Base-by-base conservation (phyloP, 2,113 vertebrate genomes). In the Cynopterus brachyotis region DNA sequence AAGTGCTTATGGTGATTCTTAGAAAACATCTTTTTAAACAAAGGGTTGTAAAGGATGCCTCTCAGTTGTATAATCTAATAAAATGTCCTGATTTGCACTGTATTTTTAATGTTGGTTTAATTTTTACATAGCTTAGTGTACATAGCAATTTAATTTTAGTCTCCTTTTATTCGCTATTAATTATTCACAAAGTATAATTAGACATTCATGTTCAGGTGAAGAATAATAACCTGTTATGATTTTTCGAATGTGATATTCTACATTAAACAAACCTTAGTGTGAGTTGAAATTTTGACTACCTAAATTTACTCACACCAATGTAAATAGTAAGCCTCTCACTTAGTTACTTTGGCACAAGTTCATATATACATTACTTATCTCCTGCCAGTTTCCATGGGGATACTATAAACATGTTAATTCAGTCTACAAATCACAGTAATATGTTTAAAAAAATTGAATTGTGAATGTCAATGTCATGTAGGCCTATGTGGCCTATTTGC, bases 331-430 rank as follows among this genome's bases (percentile, higher is more conserved):
- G 28, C 42, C 76, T 88, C 76, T 82, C 13, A 69, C 45, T 82
- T 47, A 79, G 70, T 88, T 92, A 87, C 15, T 24, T 32, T 93
- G 76, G 64, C 30, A 83, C 35, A 78, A 91, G 42, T 2, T 89
- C 76, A 82, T 73, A 47, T 30, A 64, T 82, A 92, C 32, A 94
- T 96, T 72, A 89, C 66, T 89, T 91, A 66, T 78, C 81, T 94
- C 72, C 60, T 95, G 67, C 78, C 89, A 86, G 50, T 97, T 96
- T 96, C 91, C 94, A 91, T 69, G 87, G 78, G 96, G 89, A 96
- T 90, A 79, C 89, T 79, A 97, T 97, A 97, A 97, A 97, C 97
- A 94, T 97, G 96, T 93, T 97, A 98, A 97, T 96, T 94, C 67
- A 82, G 85, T 73, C 93, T 91, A 94, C 86, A 96, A 97, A 97